Base-by-base conservation (phyloP, 1,140 invertebrate species). In the Nebria ingens region DNA sequence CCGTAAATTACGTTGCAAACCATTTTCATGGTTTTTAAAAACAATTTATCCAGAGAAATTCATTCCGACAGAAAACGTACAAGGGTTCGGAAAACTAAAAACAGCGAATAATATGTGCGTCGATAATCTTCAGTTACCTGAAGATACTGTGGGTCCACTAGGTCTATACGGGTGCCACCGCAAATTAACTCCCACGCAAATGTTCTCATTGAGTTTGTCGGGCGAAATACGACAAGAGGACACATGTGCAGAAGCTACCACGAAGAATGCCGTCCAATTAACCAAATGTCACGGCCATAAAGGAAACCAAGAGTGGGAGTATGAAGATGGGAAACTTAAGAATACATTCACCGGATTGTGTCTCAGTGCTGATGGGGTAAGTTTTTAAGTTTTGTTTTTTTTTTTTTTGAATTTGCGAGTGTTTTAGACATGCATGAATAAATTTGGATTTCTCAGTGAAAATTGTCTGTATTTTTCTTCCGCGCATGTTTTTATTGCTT, bases 11-110 rank as follows among this genome's bases (percentile, higher is more conserved):
- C 75, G 85, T 45, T 91, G 89, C 66, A 86, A 89, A 66, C 79
- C 73, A 63, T 92, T 92, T 67, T 81, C 82, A 63, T 92, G 89
- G 88, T 89, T 84, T 64, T 72, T 88, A 56, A 77, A 89, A 42
- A 85, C 88, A 69, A 70, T 91, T 19, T 90, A 87, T 71, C 85
- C 84, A 2, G 83, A 91, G 66, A 93, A 93, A 71, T 94, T 92
- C 72, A 82, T 94, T 51, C 84, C 86, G 11, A 89, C 90, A 59
- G 80, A 88, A 67, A 82, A 93, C 66, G 85, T 87, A 1, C 68
- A 75, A 42, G 87, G 79, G 9, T 93, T 85, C 71, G 93, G 93
- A 19, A 65, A 66, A 58, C 57, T 65, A 19, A 65, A 61, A 53
- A 80, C 77, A 56, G 67, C 71, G 2, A 75, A 76, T 1, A 77